These are phyloP conservation scores for Thamnophis sirtalis DNA, from an alignment of 2,113 vertebrate species.

Conservation along the genomic window DNA sequence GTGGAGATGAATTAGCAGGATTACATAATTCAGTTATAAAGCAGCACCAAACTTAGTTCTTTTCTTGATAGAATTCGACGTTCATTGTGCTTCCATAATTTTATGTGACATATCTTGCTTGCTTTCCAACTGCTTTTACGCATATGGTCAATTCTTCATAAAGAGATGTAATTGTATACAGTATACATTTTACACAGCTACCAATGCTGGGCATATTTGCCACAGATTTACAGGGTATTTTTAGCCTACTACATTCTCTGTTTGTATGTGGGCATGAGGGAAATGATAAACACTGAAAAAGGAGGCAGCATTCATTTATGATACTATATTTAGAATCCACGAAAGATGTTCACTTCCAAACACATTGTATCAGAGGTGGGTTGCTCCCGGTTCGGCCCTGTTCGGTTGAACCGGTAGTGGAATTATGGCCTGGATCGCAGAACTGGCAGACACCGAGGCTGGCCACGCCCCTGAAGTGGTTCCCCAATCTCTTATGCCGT, in stretches of 20 bases:
- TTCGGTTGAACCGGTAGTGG: no score
- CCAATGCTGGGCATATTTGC: background rate
- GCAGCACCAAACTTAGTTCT: background rate
- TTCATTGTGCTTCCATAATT: background rate
- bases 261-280: background rate
- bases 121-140: background rate
- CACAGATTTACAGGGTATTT: background rate
- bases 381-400: no score
- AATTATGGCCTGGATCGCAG: no score
- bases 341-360: background rate
- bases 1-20: background rate
- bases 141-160: background rate
- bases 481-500: no score
- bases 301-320: background rate
- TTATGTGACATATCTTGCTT: background rate
- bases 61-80: background rate
- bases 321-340: background rate
- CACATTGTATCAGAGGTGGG: background rate
- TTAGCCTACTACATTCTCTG: background rate
- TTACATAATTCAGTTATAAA: background rate
- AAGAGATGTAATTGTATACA: background rate
- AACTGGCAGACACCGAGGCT: no score
- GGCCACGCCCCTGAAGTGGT: no score
- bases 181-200: background rate
- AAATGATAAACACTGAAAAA: background rate